phyloP scores from a whole-genome alignment of 2,888 invertebrate genomes.

The Helleia helle region DNA sequence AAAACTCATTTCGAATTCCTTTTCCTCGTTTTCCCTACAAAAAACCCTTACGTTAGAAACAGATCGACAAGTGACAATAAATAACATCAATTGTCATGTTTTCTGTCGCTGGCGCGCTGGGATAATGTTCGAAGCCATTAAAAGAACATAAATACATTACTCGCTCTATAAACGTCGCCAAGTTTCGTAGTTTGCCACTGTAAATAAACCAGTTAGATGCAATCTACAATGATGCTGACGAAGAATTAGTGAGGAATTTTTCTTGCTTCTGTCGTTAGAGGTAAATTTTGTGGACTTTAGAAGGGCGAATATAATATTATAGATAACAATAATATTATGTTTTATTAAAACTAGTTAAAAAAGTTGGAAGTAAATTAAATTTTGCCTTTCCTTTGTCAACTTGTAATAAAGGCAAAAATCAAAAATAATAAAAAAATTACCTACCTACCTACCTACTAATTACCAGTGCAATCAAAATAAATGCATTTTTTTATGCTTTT shows the following conservation, averaged over 20 bases:
- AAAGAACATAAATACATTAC: conserved; percentile 66
- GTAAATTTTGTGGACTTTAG: not conserved
- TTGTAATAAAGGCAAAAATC: no score
- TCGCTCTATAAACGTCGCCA: conserved; percentile 53
- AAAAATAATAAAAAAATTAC: no score
- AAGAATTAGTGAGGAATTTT: conserved; percentile 22
- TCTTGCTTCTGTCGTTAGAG: conserved; percentile 17
- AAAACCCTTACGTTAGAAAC: not conserved
- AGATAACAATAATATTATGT: no score
- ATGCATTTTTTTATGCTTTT: no score
- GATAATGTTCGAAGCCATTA: conserved; percentile 66
- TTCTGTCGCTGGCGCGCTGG: conserved; percentile 42
- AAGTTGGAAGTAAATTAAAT: no score
- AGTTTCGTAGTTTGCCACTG: conserved; percentile 29
- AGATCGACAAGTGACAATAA: conserved; percentile 34
- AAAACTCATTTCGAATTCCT: no score
- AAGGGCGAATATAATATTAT: no score
- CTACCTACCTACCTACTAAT: no score
- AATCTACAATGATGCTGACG: conserved; percentile 27
- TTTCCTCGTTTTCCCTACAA: not conserved
- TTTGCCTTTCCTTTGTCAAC: no score
- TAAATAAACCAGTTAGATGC: conserved; percentile 26
- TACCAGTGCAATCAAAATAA: no score
- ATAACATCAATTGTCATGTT: conserved; percentile 56
- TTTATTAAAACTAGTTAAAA: no score